These are phyloP conservation scores for Caenorhabditis wallacei DNA, from an alignment of 2,888 invertebrate genomes.

Conservation along the genomic window DNA sequence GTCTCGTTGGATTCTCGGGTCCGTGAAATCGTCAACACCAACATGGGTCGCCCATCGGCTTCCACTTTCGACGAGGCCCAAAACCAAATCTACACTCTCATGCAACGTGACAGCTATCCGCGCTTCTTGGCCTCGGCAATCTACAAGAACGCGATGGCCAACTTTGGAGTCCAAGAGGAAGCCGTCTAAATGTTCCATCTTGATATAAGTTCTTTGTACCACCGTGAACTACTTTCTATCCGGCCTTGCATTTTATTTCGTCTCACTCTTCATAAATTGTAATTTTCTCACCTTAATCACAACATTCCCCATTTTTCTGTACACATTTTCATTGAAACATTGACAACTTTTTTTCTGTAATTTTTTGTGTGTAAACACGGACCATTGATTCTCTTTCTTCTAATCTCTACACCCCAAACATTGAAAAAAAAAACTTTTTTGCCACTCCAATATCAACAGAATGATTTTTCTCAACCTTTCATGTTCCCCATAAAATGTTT, in stretches of 20 bases:
- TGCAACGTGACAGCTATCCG: constrained; percentile 99
- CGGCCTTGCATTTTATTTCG: background rate
- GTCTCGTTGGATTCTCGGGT: constrained; percentile 98
- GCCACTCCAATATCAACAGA: background rate
- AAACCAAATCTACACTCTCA: constrained; percentile 98
- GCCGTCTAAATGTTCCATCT: constrained; percentile 15
- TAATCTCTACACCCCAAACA: background rate
- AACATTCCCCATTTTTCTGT: constrained; percentile 8
- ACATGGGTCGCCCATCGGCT: constrained; percentile 90
- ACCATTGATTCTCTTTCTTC: background rate
- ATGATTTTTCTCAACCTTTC: background rate
- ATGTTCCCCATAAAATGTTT: background rate
- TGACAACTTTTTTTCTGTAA: background rate
- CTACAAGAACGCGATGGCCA: constrained; percentile 87
- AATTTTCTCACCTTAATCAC: background rate
- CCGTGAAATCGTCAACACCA: constrained; percentile 96
- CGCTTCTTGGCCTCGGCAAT: constrained; percentile 92
- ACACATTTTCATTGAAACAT: constrained; percentile 10
- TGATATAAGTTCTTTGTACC: background rate
- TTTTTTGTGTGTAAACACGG: constrained; percentile 4
- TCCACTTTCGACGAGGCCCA: constrained; percentile 99
- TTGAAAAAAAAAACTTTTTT: background rate
- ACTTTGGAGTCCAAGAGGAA: constrained; percentile 54
- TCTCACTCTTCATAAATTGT: background rate
- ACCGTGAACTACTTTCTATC: too few relatives aligned